These are phyloP conservation scores for Stenchaetothrips biformis DNA, from an alignment of 2,888 invertebrate genomes.

Conservation along the genomic window DNA sequence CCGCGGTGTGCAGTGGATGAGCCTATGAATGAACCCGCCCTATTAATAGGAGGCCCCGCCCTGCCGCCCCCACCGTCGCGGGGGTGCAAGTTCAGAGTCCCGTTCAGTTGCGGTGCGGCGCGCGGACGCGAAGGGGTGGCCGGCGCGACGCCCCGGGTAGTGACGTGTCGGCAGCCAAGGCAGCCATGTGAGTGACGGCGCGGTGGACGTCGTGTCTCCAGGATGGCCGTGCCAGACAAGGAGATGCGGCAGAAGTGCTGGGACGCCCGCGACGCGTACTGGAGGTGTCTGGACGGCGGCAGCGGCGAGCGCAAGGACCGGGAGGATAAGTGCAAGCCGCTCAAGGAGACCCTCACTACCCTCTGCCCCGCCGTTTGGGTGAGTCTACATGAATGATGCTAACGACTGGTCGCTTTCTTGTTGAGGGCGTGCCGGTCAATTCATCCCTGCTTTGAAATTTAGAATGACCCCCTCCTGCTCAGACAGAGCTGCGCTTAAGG, in stretches of 20 bases:
- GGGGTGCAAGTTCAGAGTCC: too few species aligned
- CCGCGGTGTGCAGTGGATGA: neutral
- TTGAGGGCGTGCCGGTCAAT: too few species aligned
- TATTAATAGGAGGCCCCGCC: neutral
- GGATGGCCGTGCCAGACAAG: slow-evolving; percentile 47
- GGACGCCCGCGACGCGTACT: slow-evolving; percentile 78
- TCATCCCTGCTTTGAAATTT: too few species aligned
- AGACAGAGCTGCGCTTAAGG: too few species aligned
- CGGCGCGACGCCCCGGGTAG: neutral
- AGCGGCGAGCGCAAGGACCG: slow-evolving; percentile 44
- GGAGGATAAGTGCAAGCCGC: slow-evolving; percentile 58
- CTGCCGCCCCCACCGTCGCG: neutral
- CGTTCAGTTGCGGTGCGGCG: too few species aligned
- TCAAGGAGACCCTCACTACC: slow-evolving; percentile 69
- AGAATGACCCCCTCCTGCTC: too few species aligned
- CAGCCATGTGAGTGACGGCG: neutral
- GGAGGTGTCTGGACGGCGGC: slow-evolving; percentile 76
- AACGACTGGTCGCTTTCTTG: too few species aligned
- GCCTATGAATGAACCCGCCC: neutral
- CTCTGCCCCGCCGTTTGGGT: slow-evolving; percentile 82
- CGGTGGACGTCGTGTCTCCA: neutral
- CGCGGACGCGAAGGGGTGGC: neutral
- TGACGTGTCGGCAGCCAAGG: neutral
- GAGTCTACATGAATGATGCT: slow-evolving; percentile 37
- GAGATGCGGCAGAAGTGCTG: slow-evolving; percentile 77